Evolutionary conservation across 2,888 invertebrate genomes (phyloP), one percentile per base, ranked within the genome.

Genomic region (Cephus sareptanus): DNA sequence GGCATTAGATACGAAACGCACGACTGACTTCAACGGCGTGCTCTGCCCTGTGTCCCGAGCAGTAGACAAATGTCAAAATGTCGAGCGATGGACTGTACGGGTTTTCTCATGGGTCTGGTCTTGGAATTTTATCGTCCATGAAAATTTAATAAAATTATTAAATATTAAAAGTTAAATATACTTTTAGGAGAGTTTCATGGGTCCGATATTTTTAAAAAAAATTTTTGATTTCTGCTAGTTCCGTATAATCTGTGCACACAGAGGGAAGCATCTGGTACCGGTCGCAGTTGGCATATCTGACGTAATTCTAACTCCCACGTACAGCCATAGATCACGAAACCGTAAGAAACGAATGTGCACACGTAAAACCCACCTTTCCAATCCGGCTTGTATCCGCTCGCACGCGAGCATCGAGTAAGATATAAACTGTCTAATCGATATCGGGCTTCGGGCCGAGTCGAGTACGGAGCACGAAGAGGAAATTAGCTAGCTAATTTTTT

Each of bases 231-330:
- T 83, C 79, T 76, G 78, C 79, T 82, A 82, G 85, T 81, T 73
- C 34, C 73, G 74, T 71, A 74, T 81, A 78, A 76, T 81, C n/a
- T n/a, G n/a, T 77, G 77, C 81, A 78, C 81, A 81, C 34, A 77
- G 79, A 79, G 74, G 79, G 70, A 76, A 75, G 79, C 83, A 73
- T 78, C 80, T 76, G 83, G 81, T 79, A 76, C 81, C 81, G 76
- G 11, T 31, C 31, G 71, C 34, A 31, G 71, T 71, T 34, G 30
- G 30, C 34, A 34, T 73, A 75, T 40, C 77, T 87, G 87, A 87
- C 84, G 88, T 84, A 87, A 88, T 83, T 73, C 82, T 82, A 56
- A 85, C 87, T 87, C 87, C 87, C 87, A 87, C 87, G 84, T 85
- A 83, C 83, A 85, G 84, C 82, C 84, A 83, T 86, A 85, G 82